A percentile compares a stretch with the other conserved stretches of the same genome.
These are phyloP conservation scores for Rhagophthalmus giganteus DNA, from an alignment of 2,888 invertebrate species.

Conservation along the genomic window DNA sequence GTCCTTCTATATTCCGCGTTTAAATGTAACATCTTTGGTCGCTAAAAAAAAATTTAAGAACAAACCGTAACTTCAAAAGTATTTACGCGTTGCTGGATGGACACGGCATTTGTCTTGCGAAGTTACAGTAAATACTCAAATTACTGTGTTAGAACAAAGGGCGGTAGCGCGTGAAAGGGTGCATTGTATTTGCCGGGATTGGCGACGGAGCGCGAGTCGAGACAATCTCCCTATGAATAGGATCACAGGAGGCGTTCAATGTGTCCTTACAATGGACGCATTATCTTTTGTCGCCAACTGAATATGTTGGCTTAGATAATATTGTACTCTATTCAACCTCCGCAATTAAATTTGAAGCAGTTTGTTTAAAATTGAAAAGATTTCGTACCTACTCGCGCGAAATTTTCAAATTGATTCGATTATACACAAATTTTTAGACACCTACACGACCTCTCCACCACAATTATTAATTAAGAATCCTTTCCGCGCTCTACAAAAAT, in stretches of 20 bases:
- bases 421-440: no score
- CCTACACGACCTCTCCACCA: no score
- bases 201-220: conserved; percentile 47
- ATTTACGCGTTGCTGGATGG: no score
- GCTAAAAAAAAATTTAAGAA: no score
- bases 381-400: not conserved
- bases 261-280: conserved; percentile 55
- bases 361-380: not conserved
- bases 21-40: no score
- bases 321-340: conserved; percentile 36
- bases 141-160: conserved; percentile 52
- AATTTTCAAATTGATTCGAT: no score
- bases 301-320: conserved; percentile 50
- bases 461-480: no score
- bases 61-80: no score
- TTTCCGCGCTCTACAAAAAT: no score
- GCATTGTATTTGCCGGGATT: conserved; percentile 49
- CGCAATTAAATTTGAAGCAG: conserved; percentile 33
- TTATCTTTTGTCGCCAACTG: conserved; percentile 58
- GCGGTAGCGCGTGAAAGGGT: conserved; percentile 54
- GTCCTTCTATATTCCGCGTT: not conserved
- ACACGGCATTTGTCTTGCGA: conserved; percentile 19
- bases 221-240: conserved; percentile 54
- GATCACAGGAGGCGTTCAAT: conserved; percentile 56
- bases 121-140: conserved; percentile 49